A percentile compares a stretch with the other conserved stretches of the same genome.
Conservation (phyloP, 2,888 invertebrate species). For the Isoperla grammatica region DNA sequence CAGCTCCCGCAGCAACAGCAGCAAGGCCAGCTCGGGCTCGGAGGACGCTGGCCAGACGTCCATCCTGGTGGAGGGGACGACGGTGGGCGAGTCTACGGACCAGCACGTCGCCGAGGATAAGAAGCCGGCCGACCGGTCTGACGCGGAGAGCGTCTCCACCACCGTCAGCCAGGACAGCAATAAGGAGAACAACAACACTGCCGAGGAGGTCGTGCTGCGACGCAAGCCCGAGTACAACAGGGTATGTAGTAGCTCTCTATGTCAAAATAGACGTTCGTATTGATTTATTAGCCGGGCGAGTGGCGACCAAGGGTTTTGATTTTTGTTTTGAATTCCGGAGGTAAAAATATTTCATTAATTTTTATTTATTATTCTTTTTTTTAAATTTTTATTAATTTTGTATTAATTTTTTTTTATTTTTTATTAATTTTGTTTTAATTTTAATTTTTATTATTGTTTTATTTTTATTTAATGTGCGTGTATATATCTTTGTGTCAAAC, state of each 20-base stretch:
- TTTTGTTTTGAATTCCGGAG: too few relatives aligned
- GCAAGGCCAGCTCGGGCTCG: constrained; percentile 14
- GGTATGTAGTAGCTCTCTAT: constrained; percentile 31
- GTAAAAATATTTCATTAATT: too few relatives aligned
- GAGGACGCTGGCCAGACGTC: constrained; percentile 44
- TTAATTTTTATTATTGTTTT: too few relatives aligned
- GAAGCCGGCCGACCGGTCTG: constrained; percentile 48
- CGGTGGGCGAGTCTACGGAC: constrained; percentile 39
- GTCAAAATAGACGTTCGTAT: constrained; percentile 5
- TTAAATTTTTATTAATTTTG: too few relatives aligned
- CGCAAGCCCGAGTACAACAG: constrained; percentile 53
- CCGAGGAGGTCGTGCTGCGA: constrained; percentile 58
- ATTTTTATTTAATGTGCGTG: too few relatives aligned
- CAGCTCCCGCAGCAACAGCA: constrained; percentile 37
- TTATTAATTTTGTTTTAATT: too few relatives aligned
- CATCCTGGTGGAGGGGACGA: constrained; percentile 47
- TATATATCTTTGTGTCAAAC: too few relatives aligned
- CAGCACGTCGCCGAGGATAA: constrained; percentile 40
- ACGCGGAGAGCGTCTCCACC: constrained; percentile 77
- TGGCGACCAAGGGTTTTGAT: too few relatives aligned
- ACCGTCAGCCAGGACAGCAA: constrained; percentile 70
- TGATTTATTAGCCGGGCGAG: too few relatives aligned
- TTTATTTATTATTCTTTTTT: background rate
- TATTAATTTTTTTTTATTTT: too few relatives aligned
- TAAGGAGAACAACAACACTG: constrained; percentile 46